Evolutionary conservation across 2,113 vertebrate genomes (phyloP).

Genomic region (Nanorana parkeri): DNA sequence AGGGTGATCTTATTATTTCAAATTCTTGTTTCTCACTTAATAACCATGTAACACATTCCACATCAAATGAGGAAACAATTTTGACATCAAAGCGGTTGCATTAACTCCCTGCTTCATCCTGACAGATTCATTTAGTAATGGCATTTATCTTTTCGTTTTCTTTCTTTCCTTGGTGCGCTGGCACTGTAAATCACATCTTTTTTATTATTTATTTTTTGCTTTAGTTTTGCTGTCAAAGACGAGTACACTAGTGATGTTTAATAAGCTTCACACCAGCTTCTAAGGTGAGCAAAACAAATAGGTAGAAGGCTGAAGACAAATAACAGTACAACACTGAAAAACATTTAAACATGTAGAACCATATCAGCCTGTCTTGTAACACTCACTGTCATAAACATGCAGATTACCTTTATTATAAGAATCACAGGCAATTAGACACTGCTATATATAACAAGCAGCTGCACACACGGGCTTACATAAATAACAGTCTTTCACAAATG

Average conservation of each 20-base stretch:
- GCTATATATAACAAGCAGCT: conserved; percentile 36
- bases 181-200: conserved; percentile 11
- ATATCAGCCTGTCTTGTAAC: conserved; percentile 11
- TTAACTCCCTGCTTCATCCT: conserved; percentile 18
- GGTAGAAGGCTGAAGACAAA: conserved; percentile 23
- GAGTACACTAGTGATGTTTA: conserved; percentile 5
- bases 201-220: conserved; percentile 20
- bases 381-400: conserved; percentile 38
- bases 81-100: neutral
- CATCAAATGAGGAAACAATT: neutral
- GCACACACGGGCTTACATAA: conserved; percentile 22
- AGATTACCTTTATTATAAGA: conserved; percentile 37
- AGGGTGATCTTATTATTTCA: too few species aligned
- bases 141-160: conserved; percentile 6
- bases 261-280: conserved; percentile 18
- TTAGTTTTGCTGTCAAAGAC: conserved; percentile 36
- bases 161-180: neutral
- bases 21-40: neutral
- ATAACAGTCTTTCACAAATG: conserved; percentile 2
- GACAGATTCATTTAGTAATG: conserved; percentile 19
- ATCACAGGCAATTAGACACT: conserved; percentile 36
- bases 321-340: conserved; percentile 14
- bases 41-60: neutral
- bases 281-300: conserved; percentile 37
- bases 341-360: conserved; percentile 7